Conservation (phyloP, 2,888 invertebrate genomes). For the Peribatodes rhomboidaria region DNA sequence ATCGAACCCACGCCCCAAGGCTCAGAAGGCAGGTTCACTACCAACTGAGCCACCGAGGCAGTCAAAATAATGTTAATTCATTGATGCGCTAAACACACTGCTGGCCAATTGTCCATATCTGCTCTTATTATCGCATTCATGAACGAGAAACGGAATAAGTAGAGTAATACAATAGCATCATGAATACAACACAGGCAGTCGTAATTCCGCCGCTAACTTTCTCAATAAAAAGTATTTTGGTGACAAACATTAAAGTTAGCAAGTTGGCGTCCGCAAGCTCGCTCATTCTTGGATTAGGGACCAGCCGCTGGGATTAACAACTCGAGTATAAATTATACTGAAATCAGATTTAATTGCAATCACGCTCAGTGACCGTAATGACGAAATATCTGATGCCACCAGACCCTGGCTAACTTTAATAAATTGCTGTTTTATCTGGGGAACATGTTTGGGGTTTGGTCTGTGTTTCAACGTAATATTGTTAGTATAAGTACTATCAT, state of each 20-base stretch:
- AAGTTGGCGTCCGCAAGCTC: slow-evolving; percentile 37
- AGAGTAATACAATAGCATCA: not conserved
- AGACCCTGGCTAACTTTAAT: slow-evolving; percentile 45
- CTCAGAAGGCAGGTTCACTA: too few relatives aligned
- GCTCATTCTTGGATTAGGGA: slow-evolving; percentile 45
- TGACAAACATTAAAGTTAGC: slow-evolving; percentile 43
- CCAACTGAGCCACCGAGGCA: too few relatives aligned
- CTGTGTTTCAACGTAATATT: slow-evolving; percentile 9
- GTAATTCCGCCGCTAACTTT: slow-evolving; percentile 36
- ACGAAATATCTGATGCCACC: slow-evolving; percentile 55
- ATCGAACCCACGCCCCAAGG: too few relatives aligned
- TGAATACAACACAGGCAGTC: slow-evolving; percentile 11
- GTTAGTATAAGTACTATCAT: too few relatives aligned
- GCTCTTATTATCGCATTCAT: too few relatives aligned
- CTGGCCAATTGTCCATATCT: too few relatives aligned
- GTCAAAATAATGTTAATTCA: too few relatives aligned
- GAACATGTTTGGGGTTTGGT: slow-evolving; percentile 13
- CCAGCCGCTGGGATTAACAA: slow-evolving; percentile 54
- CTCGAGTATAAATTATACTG: slow-evolving; percentile 59
- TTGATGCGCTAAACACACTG: too few relatives aligned
- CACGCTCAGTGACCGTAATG: slow-evolving; percentile 60
- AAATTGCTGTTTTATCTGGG: slow-evolving; percentile 44
- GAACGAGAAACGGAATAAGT: not conserved
- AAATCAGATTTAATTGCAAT: slow-evolving; percentile 62
- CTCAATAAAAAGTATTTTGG: slow-evolving; percentile 46